Evolutionary conservation across 1,140 invertebrate genomes (phyloP).

Genomic region (Pemphigus obesinymphae): DNA sequence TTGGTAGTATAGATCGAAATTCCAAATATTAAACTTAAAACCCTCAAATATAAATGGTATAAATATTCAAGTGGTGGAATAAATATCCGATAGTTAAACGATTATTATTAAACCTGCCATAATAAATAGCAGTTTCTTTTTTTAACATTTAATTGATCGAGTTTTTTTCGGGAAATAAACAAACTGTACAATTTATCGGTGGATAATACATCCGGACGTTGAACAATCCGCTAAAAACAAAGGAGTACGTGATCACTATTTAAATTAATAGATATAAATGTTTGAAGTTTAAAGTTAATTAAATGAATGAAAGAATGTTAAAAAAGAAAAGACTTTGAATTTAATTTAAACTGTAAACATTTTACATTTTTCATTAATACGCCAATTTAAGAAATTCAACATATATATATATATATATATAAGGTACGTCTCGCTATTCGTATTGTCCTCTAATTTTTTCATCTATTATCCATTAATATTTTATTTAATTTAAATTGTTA

Average conservation of each 20-base stretch:
- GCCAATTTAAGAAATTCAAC: neutral
- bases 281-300: neutral
- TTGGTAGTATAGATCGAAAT: too few species aligned
- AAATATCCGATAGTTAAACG: neutral
- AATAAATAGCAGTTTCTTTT: neutral
- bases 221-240: neutral
- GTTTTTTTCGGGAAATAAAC: neutral
- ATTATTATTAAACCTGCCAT: neutral
- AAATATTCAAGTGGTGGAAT: too few species aligned
- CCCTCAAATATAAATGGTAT: too few species aligned
- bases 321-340: neutral
- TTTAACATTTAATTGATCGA: neutral
- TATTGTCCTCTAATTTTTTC: too few species aligned
- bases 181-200: neutral
- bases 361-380: neutral
- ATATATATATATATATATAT: too few species aligned
- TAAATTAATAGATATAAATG: neutral
- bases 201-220: neutral
- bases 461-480: neutral
- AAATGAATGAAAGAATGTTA: too few species aligned
- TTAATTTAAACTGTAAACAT: neutral
- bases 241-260: neutral
- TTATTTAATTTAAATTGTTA: neutral
- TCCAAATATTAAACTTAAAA: too few species aligned
- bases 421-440: too few species aligned